A percentile compares a stretch with the other conserved stretches of the same genome.
These are phyloP conservation scores for Sinella curviseta DNA, from an alignment of 1,140 invertebrate species.

Conservation along the genomic window DNA sequence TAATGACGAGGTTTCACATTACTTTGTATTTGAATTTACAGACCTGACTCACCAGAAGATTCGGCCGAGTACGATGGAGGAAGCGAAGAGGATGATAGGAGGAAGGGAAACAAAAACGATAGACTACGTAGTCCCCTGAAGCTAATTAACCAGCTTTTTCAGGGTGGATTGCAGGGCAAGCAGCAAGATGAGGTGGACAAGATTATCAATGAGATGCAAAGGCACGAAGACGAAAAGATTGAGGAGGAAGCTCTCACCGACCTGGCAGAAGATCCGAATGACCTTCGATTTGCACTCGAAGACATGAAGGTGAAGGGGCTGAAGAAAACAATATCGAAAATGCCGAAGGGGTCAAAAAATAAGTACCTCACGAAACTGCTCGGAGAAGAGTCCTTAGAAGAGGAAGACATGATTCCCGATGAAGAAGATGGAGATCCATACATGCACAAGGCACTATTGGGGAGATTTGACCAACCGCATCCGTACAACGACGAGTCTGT, in stretches of 20 bases:
- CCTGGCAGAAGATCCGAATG: background rate
- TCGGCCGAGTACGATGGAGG: background rate
- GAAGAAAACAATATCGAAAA: slow-evolving; percentile 12
- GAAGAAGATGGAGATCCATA: background rate
- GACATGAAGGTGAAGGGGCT: background rate
- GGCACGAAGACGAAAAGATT: background rate
- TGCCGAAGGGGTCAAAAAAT: background rate
- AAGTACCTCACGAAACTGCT: background rate
- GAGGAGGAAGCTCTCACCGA: background rate
- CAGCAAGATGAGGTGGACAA: background rate
- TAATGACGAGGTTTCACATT: too few species aligned
- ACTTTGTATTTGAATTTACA: too few species aligned
- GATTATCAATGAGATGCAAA: background rate
- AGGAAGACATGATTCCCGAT: background rate
- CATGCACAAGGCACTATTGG: background rate
- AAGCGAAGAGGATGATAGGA: background rate
- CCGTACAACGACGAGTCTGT: background rate
- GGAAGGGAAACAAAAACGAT: background rate
- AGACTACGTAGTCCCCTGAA: background rate
- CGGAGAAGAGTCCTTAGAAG: background rate
- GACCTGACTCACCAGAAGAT: background rate
- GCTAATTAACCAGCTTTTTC: background rate
- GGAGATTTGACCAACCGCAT: background rate
- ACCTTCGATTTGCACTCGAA: background rate
- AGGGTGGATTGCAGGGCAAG: background rate